Conservation (phyloP, 2,113 vertebrate genomes). For the Excalfactoria chinensis region DNA sequence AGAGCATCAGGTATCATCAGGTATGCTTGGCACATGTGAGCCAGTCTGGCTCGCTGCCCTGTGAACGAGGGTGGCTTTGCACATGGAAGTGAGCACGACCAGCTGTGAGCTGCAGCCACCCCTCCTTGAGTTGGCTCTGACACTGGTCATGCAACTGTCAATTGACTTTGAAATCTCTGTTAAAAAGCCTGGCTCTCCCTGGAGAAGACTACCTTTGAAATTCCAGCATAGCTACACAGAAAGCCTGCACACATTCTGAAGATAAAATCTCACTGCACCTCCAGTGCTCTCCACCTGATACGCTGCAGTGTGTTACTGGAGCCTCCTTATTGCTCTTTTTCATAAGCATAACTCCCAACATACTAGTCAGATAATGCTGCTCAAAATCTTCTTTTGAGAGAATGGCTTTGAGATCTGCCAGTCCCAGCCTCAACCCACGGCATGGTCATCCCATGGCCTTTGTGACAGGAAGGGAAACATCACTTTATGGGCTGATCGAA, state of each 20-base stretch:
- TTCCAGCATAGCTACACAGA: background rate
- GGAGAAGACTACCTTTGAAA: slow-evolving; percentile 39
- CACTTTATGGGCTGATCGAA: accelerated
- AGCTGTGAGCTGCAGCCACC: background rate
- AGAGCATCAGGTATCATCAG: background rate
- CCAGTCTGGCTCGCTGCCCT: slow-evolving; percentile 38
- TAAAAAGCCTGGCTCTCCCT: slow-evolving; percentile 13
- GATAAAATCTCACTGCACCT: slow-evolving; percentile 12
- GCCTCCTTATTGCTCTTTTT: slow-evolving; percentile 15
- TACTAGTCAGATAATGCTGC: background rate
- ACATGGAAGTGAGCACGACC: background rate
- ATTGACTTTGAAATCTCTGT: slow-evolving; percentile 45
- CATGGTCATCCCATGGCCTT: background rate
- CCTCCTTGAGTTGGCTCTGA: slow-evolving; percentile 15
- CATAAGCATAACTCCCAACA: slow-evolving; percentile 34
- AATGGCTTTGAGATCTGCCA: background rate
- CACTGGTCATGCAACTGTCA: background rate
- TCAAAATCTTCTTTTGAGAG: slow-evolving; percentile 24
- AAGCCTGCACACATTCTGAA: background rate
- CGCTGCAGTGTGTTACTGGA: background rate
- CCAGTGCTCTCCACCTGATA: background rate
- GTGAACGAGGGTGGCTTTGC: background rate
- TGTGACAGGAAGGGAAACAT: background rate
- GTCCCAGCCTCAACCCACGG: background rate
- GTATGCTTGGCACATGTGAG: background rate